Evolutionary conservation across 1,140 invertebrate genomes (phyloP).

Genomic region (Leptinotarsa undecemlineata): DNA sequence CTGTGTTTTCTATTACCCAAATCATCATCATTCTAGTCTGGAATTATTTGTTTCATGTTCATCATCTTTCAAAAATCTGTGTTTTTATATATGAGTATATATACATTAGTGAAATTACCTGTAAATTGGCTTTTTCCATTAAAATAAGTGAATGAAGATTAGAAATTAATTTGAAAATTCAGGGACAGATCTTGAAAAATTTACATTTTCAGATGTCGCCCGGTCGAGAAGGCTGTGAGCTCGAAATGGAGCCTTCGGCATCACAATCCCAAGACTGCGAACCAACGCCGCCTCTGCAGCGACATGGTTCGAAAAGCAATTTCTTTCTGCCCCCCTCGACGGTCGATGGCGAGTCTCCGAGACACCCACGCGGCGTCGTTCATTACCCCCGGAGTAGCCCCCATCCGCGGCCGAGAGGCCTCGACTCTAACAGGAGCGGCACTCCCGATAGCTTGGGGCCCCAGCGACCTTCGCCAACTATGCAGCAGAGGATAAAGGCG

Average conservation of each 20-base stretch:
- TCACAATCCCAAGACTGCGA: constrained; percentile 92
- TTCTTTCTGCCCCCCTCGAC: constrained; percentile 79
- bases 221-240: constrained; percentile 73
- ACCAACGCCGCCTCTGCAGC: constrained; percentile 85
- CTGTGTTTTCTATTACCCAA: no score
- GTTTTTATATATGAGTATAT: no score
- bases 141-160: no score
- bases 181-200: constrained; percentile 1
- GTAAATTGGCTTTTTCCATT: no score
- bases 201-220: constrained; percentile 70
- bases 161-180: not conserved
- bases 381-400: constrained; percentile 76
- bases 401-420: constrained; percentile 71
- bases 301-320: constrained; percentile 89
- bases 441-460: constrained; percentile 64
- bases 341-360: constrained; percentile 62
- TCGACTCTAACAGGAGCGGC: constrained; percentile 68
- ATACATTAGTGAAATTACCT: no score
- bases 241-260: constrained; percentile 81
- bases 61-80: no score
- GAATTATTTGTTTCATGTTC: no score
- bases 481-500: constrained; percentile 87
- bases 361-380: constrained; percentile 64
- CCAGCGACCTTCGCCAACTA: constrained; percentile 76
- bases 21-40: no score